Base-by-base conservation (phyloP, 2,888 invertebrate genomes). In the Corythucha ciliata region DNA sequence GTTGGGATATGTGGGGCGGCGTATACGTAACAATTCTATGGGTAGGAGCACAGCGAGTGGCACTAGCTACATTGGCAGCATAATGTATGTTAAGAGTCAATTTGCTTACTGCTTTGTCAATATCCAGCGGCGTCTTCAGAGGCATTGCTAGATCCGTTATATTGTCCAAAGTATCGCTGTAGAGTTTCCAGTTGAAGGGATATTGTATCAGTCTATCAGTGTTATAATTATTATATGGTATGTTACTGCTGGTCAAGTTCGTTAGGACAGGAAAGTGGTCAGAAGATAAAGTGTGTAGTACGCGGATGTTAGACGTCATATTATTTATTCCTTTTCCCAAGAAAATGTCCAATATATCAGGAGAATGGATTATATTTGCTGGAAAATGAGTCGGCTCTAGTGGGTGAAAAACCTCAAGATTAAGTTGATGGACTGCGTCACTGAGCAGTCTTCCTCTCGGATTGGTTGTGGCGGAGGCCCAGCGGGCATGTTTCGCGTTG, bases 271-370 rank as follows among this genome's bases (percentile, higher is more conserved):
- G 29, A n/a, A n/a, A 29, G 29, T 29, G 29, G 29, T 29, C n/a
- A 10, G 29, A 29, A 10, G 29, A 29, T 29, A 29, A 29, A 8
- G 29, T n/a, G n/a, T 29, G 29, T n/a, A 29, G 29, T 29, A 29
- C 29, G n/a, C 29, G n/a, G 8, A 29, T 29, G n/a, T 29, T 29
- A 29, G 29, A 29, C n/a, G 29, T 5, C 29, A 29, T 29, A 29
- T 29, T 8, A 29, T 29, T 29, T 8, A 29, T 29, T n/a, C 29
- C 29, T 29, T 29, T 29, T 29, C 29, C 45, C 18, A 45, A 14
- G 14, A 45, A 45, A 16, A 45, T 45, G 45, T 45, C 45, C 29
- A 29, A 29, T 29, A 29, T n/a, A 29, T 29, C 29, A 29, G 29
- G 29, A 29, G 29, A 29, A 29, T 29, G 32, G 5, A 8, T 18